Evolutionary conservation across 2,797 vertebrate genomes (phyloP), one percentile per base, ranked within the genome.

Genomic region (Gobio occitaniae): DNA sequence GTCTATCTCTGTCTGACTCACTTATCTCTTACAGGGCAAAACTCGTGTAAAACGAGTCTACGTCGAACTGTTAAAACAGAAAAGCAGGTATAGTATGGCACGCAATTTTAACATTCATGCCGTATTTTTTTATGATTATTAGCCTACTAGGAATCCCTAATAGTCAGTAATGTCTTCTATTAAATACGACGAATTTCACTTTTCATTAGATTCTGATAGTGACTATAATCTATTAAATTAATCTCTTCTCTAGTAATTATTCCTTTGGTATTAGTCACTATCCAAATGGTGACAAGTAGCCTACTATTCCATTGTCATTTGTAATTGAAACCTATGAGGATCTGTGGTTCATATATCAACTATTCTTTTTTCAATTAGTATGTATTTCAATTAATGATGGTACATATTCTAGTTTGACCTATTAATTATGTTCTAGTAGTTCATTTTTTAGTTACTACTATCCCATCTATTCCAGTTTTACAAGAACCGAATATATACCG

Each of bases 1-100:
- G 52, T n/a, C 78, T 52, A 82, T 82, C 80, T 85, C 74, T 86
- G 50, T 85, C 75, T 44, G 82, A 84, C 50, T 78, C 63, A 59
- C 68, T 82, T 72, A 68, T 82, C 80, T 72, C 17, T 82, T 74
- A 63, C 68, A 72, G 52, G 48, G 52, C 61, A 79, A 75, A 70
- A 65, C 44, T 72, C 15, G 21, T 13, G 38, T 50, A 44, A 48
- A 77, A 77, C 6, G n/a, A 84, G 16, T 7, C n/a, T 3, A 70
- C 63, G 29, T 84, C 48, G 25, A 69, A 78, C 29, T 44, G 11
- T 56, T 84, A 17, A 78, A 61, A 71, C 17, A 78, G 52, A 61
- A 48, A 69, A 72, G 25, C 25, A 79, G 80, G 80, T 82, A 82
- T 32, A 56, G 78, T 79, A 79, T 79, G 76, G 38, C 56, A 78